Conservation (phyloP, 2,888 invertebrate species). For the Rotaria socialis region DNA sequence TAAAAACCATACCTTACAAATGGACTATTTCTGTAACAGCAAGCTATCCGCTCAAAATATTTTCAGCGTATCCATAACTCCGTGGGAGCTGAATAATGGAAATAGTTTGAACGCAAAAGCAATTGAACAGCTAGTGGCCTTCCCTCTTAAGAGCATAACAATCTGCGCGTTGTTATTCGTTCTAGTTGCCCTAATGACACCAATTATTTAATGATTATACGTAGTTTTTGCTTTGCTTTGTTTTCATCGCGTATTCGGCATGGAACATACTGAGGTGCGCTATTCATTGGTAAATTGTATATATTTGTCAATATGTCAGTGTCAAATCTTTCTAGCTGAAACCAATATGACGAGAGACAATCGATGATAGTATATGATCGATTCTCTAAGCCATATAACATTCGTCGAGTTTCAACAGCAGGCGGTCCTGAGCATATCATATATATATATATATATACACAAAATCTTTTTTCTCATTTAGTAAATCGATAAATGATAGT, state of each 20-base stretch:
- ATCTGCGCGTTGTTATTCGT: background rate
- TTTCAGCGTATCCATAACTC: no score
- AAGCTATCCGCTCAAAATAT: no score
- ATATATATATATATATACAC: background rate
- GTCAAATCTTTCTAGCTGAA: background rate
- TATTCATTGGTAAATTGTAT: background rate
- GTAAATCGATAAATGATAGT: background rate
- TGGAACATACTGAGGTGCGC: background rate
- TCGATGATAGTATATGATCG: constrained; percentile 7
- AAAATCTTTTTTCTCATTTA: constrained; percentile 1
- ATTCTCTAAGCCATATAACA: background rate
- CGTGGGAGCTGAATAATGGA: no score
- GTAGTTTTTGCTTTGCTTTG: background rate
- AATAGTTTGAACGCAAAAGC: no score
- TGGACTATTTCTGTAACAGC: no score
- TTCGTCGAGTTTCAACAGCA: background rate
- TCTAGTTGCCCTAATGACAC: background rate
- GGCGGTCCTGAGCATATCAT: background rate
- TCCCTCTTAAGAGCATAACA: background rate
- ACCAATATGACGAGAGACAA: background rate
- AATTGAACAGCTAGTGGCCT: no score
- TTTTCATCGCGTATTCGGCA: background rate
- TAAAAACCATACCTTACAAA: no score
- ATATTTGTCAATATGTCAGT: background rate
- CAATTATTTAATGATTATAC: constrained; percentile 8